phyloP scores from a whole-genome alignment of 2,113 vertebrate species.

The Centropus unirufus region DNA sequence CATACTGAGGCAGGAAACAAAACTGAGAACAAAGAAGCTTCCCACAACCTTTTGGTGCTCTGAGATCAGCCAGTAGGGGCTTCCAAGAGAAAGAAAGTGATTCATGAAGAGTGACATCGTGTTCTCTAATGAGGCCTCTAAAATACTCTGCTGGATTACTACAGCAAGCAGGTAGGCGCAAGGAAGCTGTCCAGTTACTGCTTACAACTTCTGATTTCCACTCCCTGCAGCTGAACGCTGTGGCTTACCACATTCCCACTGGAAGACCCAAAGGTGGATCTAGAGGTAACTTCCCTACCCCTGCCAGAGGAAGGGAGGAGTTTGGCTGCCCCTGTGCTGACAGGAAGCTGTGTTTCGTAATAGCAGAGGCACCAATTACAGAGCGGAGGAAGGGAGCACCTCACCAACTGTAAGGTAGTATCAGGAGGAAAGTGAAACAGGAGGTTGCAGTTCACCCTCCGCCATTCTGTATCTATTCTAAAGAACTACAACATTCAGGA shows the following conservation, averaged over 20 bases:
- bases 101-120: not conserved
- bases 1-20: not conserved
- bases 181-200: not conserved
- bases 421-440: not conserved
- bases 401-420: fast-evolving
- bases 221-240: not conserved
- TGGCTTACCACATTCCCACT: not conserved
- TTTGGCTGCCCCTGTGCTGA: not conserved
- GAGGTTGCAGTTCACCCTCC: not conserved
- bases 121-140: not conserved
- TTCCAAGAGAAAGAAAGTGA: not conserved
- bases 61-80: fast-evolving
- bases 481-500: not conserved
- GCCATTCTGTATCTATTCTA: not conserved
- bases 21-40: not conserved
- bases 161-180: not conserved
- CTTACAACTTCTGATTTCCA: not conserved
- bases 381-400: not conserved
- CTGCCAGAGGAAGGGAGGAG: conserved; percentile 6
- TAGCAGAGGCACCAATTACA: not conserved
- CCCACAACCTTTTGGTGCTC: not conserved
- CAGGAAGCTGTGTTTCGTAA: conserved; percentile 55
- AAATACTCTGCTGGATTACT: not conserved
- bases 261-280: not conserved
- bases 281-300: not conserved